Conservation (phyloP, 2,888 invertebrate genomes). For the Aradus depressus region DNA sequence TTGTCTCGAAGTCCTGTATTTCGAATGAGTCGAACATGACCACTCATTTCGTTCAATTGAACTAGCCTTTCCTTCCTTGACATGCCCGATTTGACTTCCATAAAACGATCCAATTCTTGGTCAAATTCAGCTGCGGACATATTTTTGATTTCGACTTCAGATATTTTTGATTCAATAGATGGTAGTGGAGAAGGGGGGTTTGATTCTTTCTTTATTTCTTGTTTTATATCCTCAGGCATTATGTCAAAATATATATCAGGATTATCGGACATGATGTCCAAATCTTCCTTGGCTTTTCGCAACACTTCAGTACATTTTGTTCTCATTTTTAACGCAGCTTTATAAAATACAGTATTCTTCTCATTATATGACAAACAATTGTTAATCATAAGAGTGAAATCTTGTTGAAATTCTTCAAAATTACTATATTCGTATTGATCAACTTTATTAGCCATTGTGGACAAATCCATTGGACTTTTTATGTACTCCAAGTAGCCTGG, state of each 20-base stretch:
- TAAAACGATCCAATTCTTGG: too few relatives aligned
- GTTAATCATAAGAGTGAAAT: slow-evolving; percentile 90
- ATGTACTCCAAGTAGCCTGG: slow-evolving; percentile 45
- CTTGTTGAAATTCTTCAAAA: slow-evolving; percentile 69
- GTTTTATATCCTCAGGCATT: not conserved
- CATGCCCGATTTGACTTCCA: too few relatives aligned
- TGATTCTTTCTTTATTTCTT: too few relatives aligned
- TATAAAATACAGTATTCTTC: slow-evolving; percentile 88
- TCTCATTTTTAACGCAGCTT: slow-evolving; percentile 75
- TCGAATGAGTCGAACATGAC: too few relatives aligned
- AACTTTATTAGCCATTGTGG: slow-evolving; percentile 71
- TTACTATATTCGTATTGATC: slow-evolving; percentile 54
- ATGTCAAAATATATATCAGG: not conserved
- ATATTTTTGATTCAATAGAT: too few relatives aligned
- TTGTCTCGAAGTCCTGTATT: too few relatives aligned
- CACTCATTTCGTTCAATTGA: too few relatives aligned
- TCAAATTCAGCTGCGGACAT: too few relatives aligned
- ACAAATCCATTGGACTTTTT: slow-evolving; percentile 75
- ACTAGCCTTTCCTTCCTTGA: too few relatives aligned
- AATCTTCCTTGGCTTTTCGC: slow-evolving; percentile 62
- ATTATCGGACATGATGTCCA: slow-evolving; percentile 38
- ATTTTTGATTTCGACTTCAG: too few relatives aligned
- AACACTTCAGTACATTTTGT: slow-evolving; percentile 76
- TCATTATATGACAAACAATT: slow-evolving; percentile 93
- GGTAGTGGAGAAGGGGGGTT: too few relatives aligned